These are phyloP conservation scores for Myotis findleyi DNA, from an alignment of 2,797 vertebrate species.

Conservation along the genomic window DNA sequence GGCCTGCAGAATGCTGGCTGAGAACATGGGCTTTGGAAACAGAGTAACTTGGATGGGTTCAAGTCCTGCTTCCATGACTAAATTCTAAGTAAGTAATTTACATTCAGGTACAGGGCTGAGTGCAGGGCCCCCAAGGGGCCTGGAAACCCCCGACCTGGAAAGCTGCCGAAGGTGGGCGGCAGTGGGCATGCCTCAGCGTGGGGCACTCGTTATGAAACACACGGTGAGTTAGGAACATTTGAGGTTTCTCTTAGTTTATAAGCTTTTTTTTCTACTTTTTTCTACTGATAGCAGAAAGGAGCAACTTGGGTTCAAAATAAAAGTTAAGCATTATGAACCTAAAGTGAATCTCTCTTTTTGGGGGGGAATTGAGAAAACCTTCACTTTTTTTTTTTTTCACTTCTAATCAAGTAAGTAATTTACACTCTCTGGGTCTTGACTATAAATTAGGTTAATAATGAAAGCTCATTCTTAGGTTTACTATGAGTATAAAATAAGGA, in stretches of 20 bases:
- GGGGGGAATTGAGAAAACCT: background rate
- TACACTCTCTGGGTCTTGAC: background rate
- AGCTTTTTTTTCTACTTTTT: background rate
- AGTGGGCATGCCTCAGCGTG: fast-evolving
- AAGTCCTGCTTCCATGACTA: background rate
- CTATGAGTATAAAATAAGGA: background rate
- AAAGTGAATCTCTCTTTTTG: background rate
- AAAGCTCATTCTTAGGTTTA: background rate
- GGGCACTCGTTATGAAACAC: background rate
- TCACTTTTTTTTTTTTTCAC: background rate
- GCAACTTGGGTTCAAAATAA: background rate
- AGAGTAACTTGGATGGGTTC: background rate
- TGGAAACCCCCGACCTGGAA: background rate
- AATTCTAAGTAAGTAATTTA: background rate
- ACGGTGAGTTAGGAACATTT: background rate
- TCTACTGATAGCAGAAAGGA: background rate
- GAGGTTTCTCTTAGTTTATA: background rate
- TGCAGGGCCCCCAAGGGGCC: fast-evolving
- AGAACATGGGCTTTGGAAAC: background rate
- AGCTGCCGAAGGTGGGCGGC: fast-evolving
- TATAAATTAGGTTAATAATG: background rate
- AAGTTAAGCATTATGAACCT: background rate
- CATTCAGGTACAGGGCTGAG: background rate
- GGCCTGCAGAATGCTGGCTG: background rate
- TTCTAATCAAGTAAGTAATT: background rate